Percentiles rank a stretch among this genome's conserved stretches.
phyloP scores from a whole-genome alignment of 92 coral and sea anemone genomes.

The Epizoanthus illoricatus region DNA sequence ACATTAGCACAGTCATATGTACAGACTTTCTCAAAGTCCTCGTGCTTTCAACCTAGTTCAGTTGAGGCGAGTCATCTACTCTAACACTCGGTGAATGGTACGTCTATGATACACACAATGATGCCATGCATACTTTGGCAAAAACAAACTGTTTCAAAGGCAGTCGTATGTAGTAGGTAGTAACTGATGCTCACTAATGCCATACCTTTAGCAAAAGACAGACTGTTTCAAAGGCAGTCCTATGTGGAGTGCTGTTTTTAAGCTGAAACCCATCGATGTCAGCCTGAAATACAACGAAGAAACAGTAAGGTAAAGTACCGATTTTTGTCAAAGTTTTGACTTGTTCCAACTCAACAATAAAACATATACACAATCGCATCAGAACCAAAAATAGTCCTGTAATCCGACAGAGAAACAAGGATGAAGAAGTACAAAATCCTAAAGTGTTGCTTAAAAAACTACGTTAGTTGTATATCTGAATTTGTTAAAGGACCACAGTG shows the following conservation, averaged over 20 bases:
- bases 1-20: too few species aligned
- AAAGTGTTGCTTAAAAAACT: too few species aligned
- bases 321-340: neutral
- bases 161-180: slow-evolving; percentile 64
- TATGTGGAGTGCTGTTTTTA: slow-evolving; percentile 64
- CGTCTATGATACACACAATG: neutral
- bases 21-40: too few species aligned
- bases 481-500: too few species aligned
- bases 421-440: too few species aligned
- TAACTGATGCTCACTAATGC: neutral
- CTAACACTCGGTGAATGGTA: too few species aligned
- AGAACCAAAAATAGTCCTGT: too few species aligned
- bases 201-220: slow-evolving; percentile 83
- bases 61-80: too few species aligned
- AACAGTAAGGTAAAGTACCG: neutral
- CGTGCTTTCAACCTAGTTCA: too few species aligned
- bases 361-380: too few species aligned
- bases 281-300: slow-evolving; percentile 51
- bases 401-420: too few species aligned
- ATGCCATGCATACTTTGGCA: slow-evolving; percentile 74
- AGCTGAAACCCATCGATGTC: slow-evolving; percentile 95
- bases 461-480: too few species aligned
- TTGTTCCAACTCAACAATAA: neutral
- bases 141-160: slow-evolving; percentile 80
- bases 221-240: slow-evolving; percentile 87